A percentile compares a stretch with the other conserved stretches of the same genome.
Conservation (phyloP, 2,797 vertebrate species). For the Oceanodroma leucorhoa region DNA sequence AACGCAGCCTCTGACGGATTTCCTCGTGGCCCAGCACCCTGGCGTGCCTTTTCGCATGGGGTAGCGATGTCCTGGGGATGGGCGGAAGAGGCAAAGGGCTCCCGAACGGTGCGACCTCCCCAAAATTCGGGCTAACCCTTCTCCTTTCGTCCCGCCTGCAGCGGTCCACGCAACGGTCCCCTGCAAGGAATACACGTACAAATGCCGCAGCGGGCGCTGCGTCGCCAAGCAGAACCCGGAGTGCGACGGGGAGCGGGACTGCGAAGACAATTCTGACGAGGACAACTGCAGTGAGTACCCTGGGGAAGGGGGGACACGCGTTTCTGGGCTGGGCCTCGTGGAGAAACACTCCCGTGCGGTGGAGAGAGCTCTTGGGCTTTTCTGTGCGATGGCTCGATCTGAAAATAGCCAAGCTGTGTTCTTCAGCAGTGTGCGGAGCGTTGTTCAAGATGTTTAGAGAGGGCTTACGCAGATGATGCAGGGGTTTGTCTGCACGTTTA, state of each 20-base stretch:
- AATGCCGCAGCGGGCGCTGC: slow-evolving; percentile 81
- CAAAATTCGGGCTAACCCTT: background rate
- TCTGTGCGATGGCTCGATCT: background rate
- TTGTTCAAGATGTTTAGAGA: background rate
- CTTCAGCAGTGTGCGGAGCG: accelerated
- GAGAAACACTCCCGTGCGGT: accelerated
- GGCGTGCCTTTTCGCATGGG: accelerated
- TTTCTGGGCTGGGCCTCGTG: background rate
- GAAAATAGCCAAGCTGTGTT: background rate
- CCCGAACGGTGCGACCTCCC: background rate
- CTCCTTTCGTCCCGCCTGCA: background rate
- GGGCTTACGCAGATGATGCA: accelerated
- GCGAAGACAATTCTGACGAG: slow-evolving; percentile 88
- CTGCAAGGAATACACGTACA: slow-evolving; percentile 80
- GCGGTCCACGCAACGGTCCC: accelerated
- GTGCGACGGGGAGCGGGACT: slow-evolving; percentile 86
- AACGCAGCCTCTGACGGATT: accelerated
- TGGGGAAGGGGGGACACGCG: background rate
- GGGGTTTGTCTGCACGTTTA: background rate
- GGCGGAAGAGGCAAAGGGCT: background rate
- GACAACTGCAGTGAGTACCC: slow-evolving; percentile 81
- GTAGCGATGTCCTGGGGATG: background rate
- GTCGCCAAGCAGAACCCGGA: slow-evolving; percentile 87
- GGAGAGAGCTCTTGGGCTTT: background rate
- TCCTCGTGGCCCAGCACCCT: background rate